Conservation (phyloP, 2,797 vertebrate genomes). For the Tangara arthus region DNA sequence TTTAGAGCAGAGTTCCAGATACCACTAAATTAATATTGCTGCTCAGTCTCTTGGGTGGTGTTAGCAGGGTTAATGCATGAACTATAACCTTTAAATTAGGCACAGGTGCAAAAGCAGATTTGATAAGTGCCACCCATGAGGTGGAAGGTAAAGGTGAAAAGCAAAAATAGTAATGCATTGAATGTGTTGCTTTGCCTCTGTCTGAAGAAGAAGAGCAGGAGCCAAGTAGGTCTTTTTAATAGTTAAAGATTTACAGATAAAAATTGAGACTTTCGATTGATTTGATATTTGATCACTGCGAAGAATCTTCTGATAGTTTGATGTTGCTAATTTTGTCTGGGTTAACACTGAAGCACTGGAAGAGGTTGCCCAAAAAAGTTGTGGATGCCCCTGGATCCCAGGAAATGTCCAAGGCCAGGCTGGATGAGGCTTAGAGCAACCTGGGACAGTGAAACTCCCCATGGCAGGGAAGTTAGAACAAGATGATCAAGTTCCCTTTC, state of each 20-base stretch:
- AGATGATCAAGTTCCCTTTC: neutral
- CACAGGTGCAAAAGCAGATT: neutral
- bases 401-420: neutral
- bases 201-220: neutral
- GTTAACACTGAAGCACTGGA: neutral
- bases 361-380: neutral
- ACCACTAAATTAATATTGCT: neutral
- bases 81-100: conserved; percentile 21
- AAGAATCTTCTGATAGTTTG: neutral
- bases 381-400: neutral
- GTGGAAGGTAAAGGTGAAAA: neutral
- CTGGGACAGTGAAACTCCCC: neutral
- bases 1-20: neutral
- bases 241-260: neutral
- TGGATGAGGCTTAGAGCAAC: neutral
- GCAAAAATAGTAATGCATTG: neutral
- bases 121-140: neutral
- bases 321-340: neutral
- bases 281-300: rapidly evolving
- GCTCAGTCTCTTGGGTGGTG: neutral
- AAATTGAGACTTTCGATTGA: neutral
- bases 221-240: rapidly evolving
- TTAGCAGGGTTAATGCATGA: neutral
- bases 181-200: neutral
- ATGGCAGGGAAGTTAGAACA: rapidly evolving